Conservation (phyloP, 2,113 vertebrate genomes). For the Prietella phreatophila region DNA sequence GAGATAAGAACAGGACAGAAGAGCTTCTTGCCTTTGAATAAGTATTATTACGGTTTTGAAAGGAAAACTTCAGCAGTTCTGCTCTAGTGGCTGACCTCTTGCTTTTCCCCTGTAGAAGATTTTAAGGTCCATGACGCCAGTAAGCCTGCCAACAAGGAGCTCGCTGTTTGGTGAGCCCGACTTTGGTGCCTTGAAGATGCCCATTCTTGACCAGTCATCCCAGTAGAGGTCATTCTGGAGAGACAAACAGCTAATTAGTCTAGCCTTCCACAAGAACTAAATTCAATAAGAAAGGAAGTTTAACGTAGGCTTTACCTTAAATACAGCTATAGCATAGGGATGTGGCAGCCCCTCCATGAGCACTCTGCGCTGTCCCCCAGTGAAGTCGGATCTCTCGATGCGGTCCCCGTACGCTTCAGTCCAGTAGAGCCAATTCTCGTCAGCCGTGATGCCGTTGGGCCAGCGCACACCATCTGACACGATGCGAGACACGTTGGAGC, state of each 20-base stretch:
- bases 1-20: not conserved
- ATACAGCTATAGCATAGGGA: constrained; percentile 94
- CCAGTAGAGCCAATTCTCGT: constrained; percentile 95
- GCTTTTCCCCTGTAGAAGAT: constrained; percentile 94
- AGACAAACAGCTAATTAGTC: not conserved
- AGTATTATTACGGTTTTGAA: not conserved
- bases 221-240: constrained; percentile 93
- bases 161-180: constrained; percentile 77
- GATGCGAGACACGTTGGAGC: constrained; percentile 77
- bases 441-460: constrained; percentile 93
- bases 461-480: constrained; percentile 89
- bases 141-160: constrained; percentile 82
- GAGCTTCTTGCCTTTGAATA: not conserved
- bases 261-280: not conserved
- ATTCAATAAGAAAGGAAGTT: not conserved
- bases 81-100: constrained; percentile 70
- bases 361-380: constrained; percentile 80
- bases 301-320: constrained; percentile 76
- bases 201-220: constrained; percentile 97
- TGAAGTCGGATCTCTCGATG: constrained; percentile 87
- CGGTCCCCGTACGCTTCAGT: constrained; percentile 94
- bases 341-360: constrained; percentile 91
- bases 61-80: not conserved
- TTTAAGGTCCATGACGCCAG: constrained; percentile 97
- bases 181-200: constrained; percentile 94